phyloP scores from a whole-genome alignment of 2,113 vertebrate genomes.

The Coracopsis vasa region DNA sequence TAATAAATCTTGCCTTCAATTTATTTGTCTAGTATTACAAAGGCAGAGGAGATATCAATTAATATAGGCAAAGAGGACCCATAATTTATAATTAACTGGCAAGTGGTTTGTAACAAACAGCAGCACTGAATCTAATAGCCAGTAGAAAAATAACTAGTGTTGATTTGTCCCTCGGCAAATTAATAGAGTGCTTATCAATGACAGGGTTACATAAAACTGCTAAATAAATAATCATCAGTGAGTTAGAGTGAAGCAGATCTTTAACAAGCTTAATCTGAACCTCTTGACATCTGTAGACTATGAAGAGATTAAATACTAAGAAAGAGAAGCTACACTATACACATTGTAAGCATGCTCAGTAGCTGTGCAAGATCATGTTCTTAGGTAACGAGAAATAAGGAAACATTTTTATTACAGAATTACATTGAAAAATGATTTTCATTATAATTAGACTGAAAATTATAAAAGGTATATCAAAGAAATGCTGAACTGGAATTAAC shows the following conservation, averaged over 20 bases:
- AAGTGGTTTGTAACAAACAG: slow-evolving; percentile 93
- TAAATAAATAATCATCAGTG: slow-evolving; percentile 99
- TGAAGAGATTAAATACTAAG: slow-evolving; percentile 83
- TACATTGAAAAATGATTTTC: slow-evolving; percentile 77
- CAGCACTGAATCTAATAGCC: slow-evolving; percentile 90
- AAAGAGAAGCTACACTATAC: slow-evolving; percentile 64
- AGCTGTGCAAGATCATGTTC: slow-evolving; percentile 60
- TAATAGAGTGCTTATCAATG: slow-evolving; percentile 97
- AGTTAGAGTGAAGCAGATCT: slow-evolving; percentile 95
- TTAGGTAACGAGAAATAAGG: slow-evolving; percentile 72
- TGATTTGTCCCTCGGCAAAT: slow-evolving; percentile 97
- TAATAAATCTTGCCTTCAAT: slow-evolving; percentile 94
- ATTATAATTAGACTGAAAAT: slow-evolving; percentile 78
- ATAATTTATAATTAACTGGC: slow-evolving; percentile 99
- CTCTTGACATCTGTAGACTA: slow-evolving; percentile 87
- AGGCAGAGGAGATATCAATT: slow-evolving; percentile 93
- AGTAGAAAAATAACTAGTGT: slow-evolving; percentile 89
- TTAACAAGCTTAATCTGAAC: slow-evolving; percentile 97
- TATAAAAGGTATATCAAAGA: slow-evolving; percentile 76
- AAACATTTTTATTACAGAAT: slow-evolving; percentile 77
- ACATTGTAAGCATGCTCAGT: slow-evolving; percentile 62
- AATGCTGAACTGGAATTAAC: slow-evolving; percentile 69
- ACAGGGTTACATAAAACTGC: slow-evolving; percentile 97
- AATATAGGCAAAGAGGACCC: slow-evolving; percentile 91
- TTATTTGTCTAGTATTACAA: slow-evolving; percentile 89